These are phyloP conservation scores for Eupithecia dodoneata DNA, from an alignment of 2,888 invertebrate genomes.

Conservation along the genomic window DNA sequence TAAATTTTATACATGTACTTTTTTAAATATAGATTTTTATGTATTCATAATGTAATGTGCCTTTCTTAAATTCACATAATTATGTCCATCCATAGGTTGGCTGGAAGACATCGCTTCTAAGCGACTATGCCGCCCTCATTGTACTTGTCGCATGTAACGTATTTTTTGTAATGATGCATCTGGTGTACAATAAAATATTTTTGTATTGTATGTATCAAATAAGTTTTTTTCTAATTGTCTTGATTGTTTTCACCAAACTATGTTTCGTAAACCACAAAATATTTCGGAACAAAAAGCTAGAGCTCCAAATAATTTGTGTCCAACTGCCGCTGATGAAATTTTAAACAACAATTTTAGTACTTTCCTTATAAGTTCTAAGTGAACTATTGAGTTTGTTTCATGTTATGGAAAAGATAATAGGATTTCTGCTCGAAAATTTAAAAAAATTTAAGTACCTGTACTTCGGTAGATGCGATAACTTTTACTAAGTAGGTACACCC, in stretches of 20 bases:
- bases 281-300: not conserved
- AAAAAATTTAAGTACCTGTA: not conserved
- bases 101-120: too few relatives aligned
- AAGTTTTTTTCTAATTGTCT: not conserved
- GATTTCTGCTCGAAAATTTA: too few relatives aligned
- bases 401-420: not conserved
- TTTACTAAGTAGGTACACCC: slow-evolving; percentile 13
- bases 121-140: too few relatives aligned
- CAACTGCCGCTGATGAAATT: slow-evolving; percentile 9
- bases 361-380: slow-evolving; percentile 4
- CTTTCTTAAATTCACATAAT: too few relatives aligned
- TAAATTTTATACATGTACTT: too few relatives aligned
- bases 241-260: not conserved
- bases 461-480: slow-evolving; percentile 8
- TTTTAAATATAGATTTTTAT: too few relatives aligned
- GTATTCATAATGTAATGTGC: too few relatives aligned
- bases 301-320: not conserved
- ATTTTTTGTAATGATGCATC: too few relatives aligned
- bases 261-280: slow-evolving; percentile 1
- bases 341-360: slow-evolving; percentile 16
- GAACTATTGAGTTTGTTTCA: not conserved
- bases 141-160: too few relatives aligned
- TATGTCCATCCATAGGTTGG: too few relatives aligned
- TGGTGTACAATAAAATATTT: too few relatives aligned
- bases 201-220: not conserved